Base-by-base conservation (phyloP, 2,888 invertebrate genomes). In the Halocaridina rubra region DNA sequence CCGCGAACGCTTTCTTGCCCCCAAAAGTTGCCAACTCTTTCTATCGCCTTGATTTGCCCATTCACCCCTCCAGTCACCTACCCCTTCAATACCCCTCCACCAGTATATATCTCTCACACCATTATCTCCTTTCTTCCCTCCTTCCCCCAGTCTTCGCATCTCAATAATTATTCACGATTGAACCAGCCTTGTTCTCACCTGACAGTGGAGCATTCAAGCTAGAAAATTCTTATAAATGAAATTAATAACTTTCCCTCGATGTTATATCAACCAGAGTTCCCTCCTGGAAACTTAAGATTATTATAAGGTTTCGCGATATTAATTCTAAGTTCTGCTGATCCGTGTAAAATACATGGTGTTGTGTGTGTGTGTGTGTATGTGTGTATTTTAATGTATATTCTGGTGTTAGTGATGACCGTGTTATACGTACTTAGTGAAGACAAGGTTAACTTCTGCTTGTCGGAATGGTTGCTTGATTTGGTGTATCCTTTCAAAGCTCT, bases 311-410 rank as follows among this genome's bases (percentile, higher is more conserved):
- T n/a, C n/a, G n/a, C n/a, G n/a, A n/a, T n/a, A n/a, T n/a, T n/a
- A n/a, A n/a, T n/a, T n/a, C n/a, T n/a, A n/a, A n/a, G n/a, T n/a
- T n/a, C n/a, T n/a, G n/a, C n/a, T n/a, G n/a, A n/a, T n/a, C n/a
- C n/a, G n/a, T n/a, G n/a, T n/a, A n/a, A n/a, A n/a, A n/a, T n/a
- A n/a, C n/a, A n/a, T n/a, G n/a, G n/a, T n/a, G n/a, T n/a, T n/a
- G 33, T 69, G 69, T 69, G 29, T 69, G 69, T 69, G 69, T 69
- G 67, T 67, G 67, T 67, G 67, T 67, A 30, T 67, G 67, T 67
- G 67, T 67, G 67, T 67, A 30, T 67, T 27, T 59, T 19, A 10
- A n/a, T n/a, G n/a, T n/a, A n/a, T n/a, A n/a, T n/a, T n/a, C n/a
- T n/a, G n/a, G n/a, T n/a, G n/a, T n/a, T n/a, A n/a, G n/a, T n/a